Base-by-base conservation (phyloP, 2,888 invertebrate genomes). In the Mimas tiliae region DNA sequence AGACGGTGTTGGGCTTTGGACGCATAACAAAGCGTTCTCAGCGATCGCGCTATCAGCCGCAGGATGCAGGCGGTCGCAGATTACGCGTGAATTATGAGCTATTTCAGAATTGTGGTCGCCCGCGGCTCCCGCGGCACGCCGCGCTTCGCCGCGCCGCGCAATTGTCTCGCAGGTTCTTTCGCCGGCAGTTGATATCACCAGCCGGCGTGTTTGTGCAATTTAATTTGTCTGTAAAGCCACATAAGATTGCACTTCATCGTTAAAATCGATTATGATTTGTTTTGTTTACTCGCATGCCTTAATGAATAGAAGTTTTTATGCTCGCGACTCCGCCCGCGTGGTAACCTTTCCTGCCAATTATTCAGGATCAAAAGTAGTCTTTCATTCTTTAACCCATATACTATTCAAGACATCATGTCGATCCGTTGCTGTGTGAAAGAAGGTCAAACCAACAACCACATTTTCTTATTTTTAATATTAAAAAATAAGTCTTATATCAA, bases 51-150 rank as follows among this genome's bases (percentile, higher is more conserved):
- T 87, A 88, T 86, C 88, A 80, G 78, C 80, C 83, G 80, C 87
- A 85, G 87, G 89, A 89, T 88, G 90, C 89, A 85, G 77, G 79
- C 75, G 78, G 83, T 82, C 83, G 81, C 83, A 80, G 88, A 90
- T 87, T 89, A 88, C 85, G 77, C 77, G 78, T 90, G 89, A 91
- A 81, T 90, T 89, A 91, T 89, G 88, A 87, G 83, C 80, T 79
- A 80, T 84, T 81, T 77, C 82, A 83, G 84, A 84, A 83, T 83
- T 81, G 82, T 82, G 83, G 81, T 80, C 70, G 85, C 83, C 81
- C 79, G 83, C 83, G 82, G 85, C 83, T 74, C 74, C 69, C 72
- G 66, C 64, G 58, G 16, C 45, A 48, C 50, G 42, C 58, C 66
- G 47, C 47, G 53, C 38, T 14, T 11, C 14, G 45, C 45, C 34